phyloP scores from a whole-genome alignment of 2,113 vertebrate species.

The Scophthalmus maximus region DNA sequence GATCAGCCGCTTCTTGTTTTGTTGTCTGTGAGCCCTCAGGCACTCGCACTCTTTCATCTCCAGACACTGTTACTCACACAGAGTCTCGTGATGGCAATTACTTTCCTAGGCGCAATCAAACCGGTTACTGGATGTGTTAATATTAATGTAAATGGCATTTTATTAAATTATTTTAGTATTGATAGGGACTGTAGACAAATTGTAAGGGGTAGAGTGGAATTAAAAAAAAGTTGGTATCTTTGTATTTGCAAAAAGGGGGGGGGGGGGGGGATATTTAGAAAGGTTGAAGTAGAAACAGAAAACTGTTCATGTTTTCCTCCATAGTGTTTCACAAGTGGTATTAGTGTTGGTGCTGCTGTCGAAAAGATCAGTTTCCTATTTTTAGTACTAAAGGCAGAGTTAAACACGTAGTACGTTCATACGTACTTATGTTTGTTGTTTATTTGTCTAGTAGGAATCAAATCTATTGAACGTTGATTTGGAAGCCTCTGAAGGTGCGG shows the following conservation, averaged over 20 bases:
- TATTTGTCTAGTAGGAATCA: neutral
- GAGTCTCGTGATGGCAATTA: constrained; percentile 19
- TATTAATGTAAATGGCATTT: constrained; percentile 42
- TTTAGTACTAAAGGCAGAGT: too few relatives aligned
- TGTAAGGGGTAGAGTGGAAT: neutral
- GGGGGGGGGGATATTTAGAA: too few relatives aligned
- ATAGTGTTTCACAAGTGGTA: too few relatives aligned
- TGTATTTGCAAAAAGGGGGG: too few relatives aligned
- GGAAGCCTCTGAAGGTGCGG: neutral
- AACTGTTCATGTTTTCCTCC: too few relatives aligned
- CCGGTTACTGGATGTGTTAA: constrained; percentile 21
- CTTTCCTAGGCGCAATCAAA: constrained; percentile 42
- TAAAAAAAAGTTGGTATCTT: neutral
- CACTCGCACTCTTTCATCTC: constrained; percentile 52
- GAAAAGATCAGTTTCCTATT: too few relatives aligned
- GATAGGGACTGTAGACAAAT: neutral
- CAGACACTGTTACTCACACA: constrained; percentile 20
- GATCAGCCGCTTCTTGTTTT: constrained; percentile 48
- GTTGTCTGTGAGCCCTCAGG: constrained; percentile 38
- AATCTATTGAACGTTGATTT: neutral
- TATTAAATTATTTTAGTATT: constrained; percentile 39
- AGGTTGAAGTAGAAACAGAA: too few relatives aligned
- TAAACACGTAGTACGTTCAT: neutral
- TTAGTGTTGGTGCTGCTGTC: too few relatives aligned
- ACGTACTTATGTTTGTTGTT: neutral